Conservation (phyloP, 2,888 invertebrate genomes). For the Clepsis dumicolana region DNA sequence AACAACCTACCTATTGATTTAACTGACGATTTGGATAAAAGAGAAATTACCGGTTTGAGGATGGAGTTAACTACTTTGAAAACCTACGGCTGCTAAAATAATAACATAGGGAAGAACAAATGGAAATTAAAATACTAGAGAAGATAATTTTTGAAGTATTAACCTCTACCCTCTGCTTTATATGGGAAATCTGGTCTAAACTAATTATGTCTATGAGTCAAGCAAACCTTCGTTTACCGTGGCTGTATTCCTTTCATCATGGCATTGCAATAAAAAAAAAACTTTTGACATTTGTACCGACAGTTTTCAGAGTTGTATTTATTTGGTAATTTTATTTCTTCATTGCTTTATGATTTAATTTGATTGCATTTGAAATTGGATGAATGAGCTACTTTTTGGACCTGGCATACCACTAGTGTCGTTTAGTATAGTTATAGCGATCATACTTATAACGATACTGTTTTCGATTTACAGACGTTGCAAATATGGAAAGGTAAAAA, state of each 20-base stretch:
- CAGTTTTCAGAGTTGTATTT: neutral
- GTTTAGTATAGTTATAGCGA: constrained; percentile 18
- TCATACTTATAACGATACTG: constrained; percentile 24
- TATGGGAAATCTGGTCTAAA: no score
- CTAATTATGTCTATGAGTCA: no score
- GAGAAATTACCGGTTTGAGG: no score
- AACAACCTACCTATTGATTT: no score
- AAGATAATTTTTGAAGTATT: no score
- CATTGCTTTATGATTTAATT: neutral
- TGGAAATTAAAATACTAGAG: no score
- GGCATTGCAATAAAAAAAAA: constrained; percentile 1
- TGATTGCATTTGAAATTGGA: constrained; percentile 17
- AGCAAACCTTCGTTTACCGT: neutral
- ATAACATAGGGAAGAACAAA: no score
- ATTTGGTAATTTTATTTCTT: neutral
- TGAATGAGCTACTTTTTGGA: constrained; percentile 24
- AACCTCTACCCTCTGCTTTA: no score
- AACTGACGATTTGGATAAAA: no score
- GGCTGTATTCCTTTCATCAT: neutral
- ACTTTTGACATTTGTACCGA: neutral
- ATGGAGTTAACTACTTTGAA: no score
- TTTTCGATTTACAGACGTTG: constrained; percentile 25
- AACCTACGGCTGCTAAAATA: no score
- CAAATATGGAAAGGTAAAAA: constrained; percentile 22
- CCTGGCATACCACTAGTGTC: constrained; percentile 18